Conservation (phyloP, 2,113 vertebrate species). For the Nanorana parkeri region DNA sequence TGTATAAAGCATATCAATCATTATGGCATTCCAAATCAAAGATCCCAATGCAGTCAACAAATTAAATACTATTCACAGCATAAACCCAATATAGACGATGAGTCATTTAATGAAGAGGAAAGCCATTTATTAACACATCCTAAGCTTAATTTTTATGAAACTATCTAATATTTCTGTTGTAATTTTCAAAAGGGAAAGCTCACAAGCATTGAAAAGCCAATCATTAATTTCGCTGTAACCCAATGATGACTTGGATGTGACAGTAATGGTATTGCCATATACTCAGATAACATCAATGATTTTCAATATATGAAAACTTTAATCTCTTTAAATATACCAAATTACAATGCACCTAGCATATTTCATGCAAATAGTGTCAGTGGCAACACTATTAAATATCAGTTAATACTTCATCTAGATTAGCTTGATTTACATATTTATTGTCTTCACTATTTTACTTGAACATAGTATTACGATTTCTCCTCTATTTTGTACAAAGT, state of each 20-base stretch:
- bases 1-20: slow-evolving; percentile 5
- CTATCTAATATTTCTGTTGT: slow-evolving; percentile 19
- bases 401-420: slow-evolving; percentile 28
- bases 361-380: slow-evolving; percentile 23
- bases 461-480: not conserved
- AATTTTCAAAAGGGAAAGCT: not conserved
- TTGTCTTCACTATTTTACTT: slow-evolving; percentile 12
- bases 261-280: slow-evolving; percentile 6
- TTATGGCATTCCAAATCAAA: slow-evolving; percentile 5
- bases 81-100: not conserved
- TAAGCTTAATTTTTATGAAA: not conserved
- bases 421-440: slow-evolving; percentile 47
- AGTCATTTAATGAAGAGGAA: slow-evolving; percentile 26
- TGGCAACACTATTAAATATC: slow-evolving; percentile 29
- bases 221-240: not conserved
- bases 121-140: slow-evolving; percentile 38
- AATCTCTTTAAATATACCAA: slow-evolving; percentile 17
- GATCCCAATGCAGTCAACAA: slow-evolving; percentile 7
- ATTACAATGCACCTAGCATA: slow-evolving; percentile 15
- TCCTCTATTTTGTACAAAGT: not conserved
- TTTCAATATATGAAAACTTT: slow-evolving; percentile 2
- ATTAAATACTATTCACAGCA: slow-evolving; percentile 29
- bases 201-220: not conserved
- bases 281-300: not conserved
- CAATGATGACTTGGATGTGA: not conserved